phyloP scores from a whole-genome alignment of 1,140 invertebrate species.

The Papilio polytes region DNA sequence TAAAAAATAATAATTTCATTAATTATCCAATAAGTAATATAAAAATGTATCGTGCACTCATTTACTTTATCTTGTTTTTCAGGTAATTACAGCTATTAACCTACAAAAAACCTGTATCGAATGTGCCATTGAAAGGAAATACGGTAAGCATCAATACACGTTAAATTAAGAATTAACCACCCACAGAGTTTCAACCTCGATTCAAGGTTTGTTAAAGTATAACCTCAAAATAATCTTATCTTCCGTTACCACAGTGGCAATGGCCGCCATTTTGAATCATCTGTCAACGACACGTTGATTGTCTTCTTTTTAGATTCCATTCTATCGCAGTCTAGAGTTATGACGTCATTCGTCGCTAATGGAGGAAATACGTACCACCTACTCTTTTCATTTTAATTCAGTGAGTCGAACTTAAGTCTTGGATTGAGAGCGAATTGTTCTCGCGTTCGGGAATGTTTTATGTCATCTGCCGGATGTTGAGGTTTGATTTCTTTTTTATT shows the following conservation, averaged over 20 bases:
- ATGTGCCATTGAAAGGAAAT: constrained; percentile 15
- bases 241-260: constrained; percentile 8
- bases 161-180: constrained; percentile 20
- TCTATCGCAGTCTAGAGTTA: constrained; percentile 20
- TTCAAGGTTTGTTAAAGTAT: constrained; percentile 32
- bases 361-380: constrained; percentile 31
- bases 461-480: constrained; percentile 27
- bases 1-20: too few relatives aligned
- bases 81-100: constrained; percentile 38
- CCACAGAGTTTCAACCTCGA: constrained; percentile 24
- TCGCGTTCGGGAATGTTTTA: constrained; percentile 30
- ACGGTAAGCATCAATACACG: neutral
- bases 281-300: constrained; percentile 33
- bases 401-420: constrained; percentile 24
- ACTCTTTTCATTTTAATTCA: constrained; percentile 34
- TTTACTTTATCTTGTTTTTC: constrained; percentile 28
- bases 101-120: constrained; percentile 30
- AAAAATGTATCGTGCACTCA: neutral
- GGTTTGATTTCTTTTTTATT: neutral
- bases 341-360: constrained; percentile 39
- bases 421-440: constrained; percentile 28
- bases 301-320: constrained; percentile 34
- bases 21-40: neutral
- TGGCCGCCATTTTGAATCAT: constrained; percentile 31
- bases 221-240: constrained; percentile 21